phyloP scores from a whole-genome alignment of 2,888 invertebrate genomes.

The Apamea sordens region DNA sequence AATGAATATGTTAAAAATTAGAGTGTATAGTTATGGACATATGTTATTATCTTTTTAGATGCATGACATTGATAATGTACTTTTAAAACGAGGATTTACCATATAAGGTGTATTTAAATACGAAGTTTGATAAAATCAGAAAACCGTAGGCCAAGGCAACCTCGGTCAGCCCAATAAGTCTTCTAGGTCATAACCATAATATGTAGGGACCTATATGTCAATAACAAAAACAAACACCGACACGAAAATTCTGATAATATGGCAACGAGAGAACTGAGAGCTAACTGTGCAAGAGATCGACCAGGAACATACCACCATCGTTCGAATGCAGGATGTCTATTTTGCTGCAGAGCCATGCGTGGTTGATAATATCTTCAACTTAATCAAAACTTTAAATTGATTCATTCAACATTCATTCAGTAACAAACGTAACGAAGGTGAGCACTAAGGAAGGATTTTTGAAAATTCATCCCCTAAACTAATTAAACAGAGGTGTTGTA shows the following conservation, averaged over 20 bases:
- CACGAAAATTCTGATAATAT: neutral
- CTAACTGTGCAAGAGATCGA: neutral
- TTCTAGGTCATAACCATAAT: constrained; percentile 50
- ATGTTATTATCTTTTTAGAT: neutral
- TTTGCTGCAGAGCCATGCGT: neutral
- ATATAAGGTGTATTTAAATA: constrained; percentile 10
- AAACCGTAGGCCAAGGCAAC: constrained; percentile 55
- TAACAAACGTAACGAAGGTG: neutral
- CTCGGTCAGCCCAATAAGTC: constrained; percentile 10
- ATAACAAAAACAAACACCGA: constrained; percentile 30
- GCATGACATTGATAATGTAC: constrained; percentile 21
- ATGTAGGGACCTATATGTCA: constrained; percentile 20
- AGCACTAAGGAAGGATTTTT: neutral
- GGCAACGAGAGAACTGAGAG: neutral
- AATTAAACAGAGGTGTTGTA: neutral
- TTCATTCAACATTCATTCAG: neutral
- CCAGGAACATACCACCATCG: neutral
- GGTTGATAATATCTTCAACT: neutral
- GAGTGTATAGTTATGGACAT: neutral
- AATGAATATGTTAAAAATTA: neutral
- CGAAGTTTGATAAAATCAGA: constrained; percentile 41
- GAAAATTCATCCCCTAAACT: neutral
- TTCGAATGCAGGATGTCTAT: neutral
- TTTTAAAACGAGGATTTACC: constrained; percentile 7
- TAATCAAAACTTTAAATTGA: neutral